These are phyloP conservation scores for Synanthedon andrenaeformis DNA, from an alignment of 2,888 invertebrate species.

Conservation along the genomic window DNA sequence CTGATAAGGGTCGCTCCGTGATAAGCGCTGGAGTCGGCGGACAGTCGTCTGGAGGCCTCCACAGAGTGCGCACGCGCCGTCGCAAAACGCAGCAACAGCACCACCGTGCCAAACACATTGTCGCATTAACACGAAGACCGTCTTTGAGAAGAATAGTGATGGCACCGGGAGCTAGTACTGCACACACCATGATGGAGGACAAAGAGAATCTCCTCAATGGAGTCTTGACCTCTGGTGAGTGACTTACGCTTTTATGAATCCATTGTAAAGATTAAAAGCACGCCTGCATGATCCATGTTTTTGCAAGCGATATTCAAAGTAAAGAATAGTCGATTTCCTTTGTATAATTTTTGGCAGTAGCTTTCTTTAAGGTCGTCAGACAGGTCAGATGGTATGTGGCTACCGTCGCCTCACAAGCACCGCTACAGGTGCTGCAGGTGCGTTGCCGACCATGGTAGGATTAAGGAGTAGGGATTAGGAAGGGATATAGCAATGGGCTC, in stretches of 20 bases:
- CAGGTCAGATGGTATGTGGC: no score
- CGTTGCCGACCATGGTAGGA: no score
- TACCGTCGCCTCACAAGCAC: no score
- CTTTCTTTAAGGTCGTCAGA: no score
- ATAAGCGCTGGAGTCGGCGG: slow-evolving; percentile 50
- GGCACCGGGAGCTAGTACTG: slow-evolving; percentile 70
- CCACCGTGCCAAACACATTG: slow-evolving; percentile 46
- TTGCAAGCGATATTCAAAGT: no score
- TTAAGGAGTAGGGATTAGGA: no score
- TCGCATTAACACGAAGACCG: slow-evolving; percentile 56
- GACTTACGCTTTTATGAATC: slow-evolving; percentile 2
- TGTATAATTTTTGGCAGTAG: no score
- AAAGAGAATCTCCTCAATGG: slow-evolving; percentile 58
- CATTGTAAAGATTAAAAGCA: not conserved
- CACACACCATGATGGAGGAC: slow-evolving; percentile 66
- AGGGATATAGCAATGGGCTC: no score
- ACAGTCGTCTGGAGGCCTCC: slow-evolving; percentile 56
- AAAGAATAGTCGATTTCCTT: no score
- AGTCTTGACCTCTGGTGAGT: slow-evolving; percentile 42
- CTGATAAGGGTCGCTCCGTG: slow-evolving; percentile 63
- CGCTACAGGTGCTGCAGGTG: no score
- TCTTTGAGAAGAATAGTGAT: slow-evolving; percentile 62
- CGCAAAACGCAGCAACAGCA: slow-evolving; percentile 41
- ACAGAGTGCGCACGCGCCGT: slow-evolving; percentile 63
- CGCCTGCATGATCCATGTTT: not conserved